A percentile compares a stretch with the other conserved stretches of the same genome.
These are phyloP conservation scores for Centruroides sculpturatus DNA, from an alignment of 1,140 invertebrate genomes.

Conservation along the genomic window DNA sequence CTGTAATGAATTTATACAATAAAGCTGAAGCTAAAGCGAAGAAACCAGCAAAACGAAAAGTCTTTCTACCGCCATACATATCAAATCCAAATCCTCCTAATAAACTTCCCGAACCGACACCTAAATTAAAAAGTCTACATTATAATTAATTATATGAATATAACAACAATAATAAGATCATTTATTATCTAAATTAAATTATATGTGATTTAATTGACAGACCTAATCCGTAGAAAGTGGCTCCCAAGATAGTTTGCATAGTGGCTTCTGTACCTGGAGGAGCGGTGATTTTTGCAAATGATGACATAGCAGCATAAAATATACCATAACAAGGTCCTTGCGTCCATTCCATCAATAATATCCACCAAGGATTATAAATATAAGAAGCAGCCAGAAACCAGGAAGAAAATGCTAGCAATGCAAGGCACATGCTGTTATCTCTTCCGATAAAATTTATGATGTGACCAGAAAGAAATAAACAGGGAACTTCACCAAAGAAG, in stretches of 20 bases:
- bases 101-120: slow-evolving; percentile 7
- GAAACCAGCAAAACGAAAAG: slow-evolving; percentile 1
- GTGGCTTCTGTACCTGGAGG: slow-evolving; percentile 75
- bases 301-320: slow-evolving; percentile 73
- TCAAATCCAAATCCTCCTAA: slow-evolving; percentile 3
- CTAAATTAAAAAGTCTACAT: slow-evolving; percentile 1
- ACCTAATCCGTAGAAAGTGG: too few relatives aligned
- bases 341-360: slow-evolving; percentile 65
- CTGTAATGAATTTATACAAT: too few relatives aligned
- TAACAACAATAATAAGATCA: too few relatives aligned
- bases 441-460: slow-evolving; percentile 71
- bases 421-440: slow-evolving; percentile 60
- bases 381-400: slow-evolving; percentile 69
- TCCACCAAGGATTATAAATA: slow-evolving; percentile 54
- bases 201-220: too few relatives aligned
- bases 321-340: slow-evolving; percentile 78
- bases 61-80: slow-evolving; percentile 1
- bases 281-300: slow-evolving; percentile 68
- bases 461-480: slow-evolving; percentile 5
- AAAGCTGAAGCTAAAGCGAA: background rate
- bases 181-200: too few relatives aligned
- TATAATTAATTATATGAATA: too few relatives aligned
- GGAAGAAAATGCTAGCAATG: slow-evolving; percentile 54
- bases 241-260: slow-evolving; percentile 44
- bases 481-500: slow-evolving; percentile 33